Evolutionary conservation across 2,797 vertebrate species (phyloP).

Genomic region (Caiman crocodilus): DNA sequence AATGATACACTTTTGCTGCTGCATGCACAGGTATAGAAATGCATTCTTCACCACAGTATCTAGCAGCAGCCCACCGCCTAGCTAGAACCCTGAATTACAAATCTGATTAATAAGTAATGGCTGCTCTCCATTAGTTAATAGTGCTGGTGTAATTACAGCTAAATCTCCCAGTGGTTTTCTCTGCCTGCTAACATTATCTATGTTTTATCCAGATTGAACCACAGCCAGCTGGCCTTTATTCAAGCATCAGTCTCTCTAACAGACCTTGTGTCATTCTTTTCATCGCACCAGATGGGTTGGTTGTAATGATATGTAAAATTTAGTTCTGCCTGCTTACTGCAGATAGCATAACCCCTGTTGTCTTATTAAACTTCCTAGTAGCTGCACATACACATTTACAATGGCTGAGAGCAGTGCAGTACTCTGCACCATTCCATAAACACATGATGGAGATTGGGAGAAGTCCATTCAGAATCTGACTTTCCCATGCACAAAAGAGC

Average conservation of each 20-base stretch:
- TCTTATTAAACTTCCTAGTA: neutral
- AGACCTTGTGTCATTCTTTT: neutral
- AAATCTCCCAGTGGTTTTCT: neutral
- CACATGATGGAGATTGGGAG: neutral
- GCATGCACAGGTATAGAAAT: neutral
- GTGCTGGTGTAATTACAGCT: neutral
- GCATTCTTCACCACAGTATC: neutral
- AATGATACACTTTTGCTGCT: neutral
- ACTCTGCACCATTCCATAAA: neutral
- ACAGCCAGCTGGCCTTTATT: neutral
- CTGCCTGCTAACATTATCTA: neutral
- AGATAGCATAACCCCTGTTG: neutral
- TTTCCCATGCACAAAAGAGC: neutral
- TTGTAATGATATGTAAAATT: neutral
- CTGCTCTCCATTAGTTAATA: neutral
- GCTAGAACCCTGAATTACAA: constrained; percentile 8
- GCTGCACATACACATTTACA: neutral
- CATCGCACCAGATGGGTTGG: neutral
- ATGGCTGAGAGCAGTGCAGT: neutral
- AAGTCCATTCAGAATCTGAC: neutral
- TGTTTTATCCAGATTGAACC: neutral
- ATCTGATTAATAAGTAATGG: neutral
- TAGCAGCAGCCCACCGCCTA: neutral
- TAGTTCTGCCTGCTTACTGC: neutral
- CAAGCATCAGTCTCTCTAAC: neutral